Percentiles rank a stretch among this genome's conserved stretches.
Conservation (phyloP, 2,797 vertebrate species). For the Peromyscus aztecus region DNA sequence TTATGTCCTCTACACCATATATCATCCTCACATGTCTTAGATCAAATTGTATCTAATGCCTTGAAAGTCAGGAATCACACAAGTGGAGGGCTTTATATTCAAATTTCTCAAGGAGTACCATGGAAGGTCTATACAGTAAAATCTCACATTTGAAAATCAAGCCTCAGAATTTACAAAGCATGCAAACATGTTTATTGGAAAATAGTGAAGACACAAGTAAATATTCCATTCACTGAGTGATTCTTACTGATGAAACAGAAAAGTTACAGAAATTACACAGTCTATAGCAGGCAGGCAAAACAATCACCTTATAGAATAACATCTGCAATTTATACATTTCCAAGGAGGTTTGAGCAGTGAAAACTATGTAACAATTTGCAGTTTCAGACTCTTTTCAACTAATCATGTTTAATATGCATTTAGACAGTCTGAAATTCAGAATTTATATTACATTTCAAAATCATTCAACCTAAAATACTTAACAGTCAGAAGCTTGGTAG, state of each 20-base stretch:
- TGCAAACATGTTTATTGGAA: background rate
- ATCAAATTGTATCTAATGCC: constrained; percentile 26
- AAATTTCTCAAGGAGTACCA: background rate
- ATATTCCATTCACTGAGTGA: constrained; percentile 17
- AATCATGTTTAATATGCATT: constrained; percentile 22
- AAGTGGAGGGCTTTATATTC: background rate
- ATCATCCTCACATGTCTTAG: constrained; percentile 10
- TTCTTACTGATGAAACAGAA: background rate
- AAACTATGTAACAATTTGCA: background rate
- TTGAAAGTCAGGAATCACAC: constrained; percentile 29
- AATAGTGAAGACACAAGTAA: background rate
- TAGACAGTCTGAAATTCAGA: constrained; percentile 37
- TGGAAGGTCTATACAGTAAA: background rate
- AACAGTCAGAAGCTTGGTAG: background rate
- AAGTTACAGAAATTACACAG: background rate
- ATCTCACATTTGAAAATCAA: constrained; percentile 9
- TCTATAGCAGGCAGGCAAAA: background rate
- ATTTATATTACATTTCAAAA: constrained; percentile 27
- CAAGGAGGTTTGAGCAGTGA: background rate
- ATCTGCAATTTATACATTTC: background rate
- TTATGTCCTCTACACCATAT: background rate
- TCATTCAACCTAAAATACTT: constrained; percentile 3
- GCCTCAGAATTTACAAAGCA: constrained; percentile 39
- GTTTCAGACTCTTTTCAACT: background rate
- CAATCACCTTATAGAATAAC: constrained; percentile 37